Conservation (phyloP, 2,888 invertebrate genomes). For the Diarsia brunnea region DNA sequence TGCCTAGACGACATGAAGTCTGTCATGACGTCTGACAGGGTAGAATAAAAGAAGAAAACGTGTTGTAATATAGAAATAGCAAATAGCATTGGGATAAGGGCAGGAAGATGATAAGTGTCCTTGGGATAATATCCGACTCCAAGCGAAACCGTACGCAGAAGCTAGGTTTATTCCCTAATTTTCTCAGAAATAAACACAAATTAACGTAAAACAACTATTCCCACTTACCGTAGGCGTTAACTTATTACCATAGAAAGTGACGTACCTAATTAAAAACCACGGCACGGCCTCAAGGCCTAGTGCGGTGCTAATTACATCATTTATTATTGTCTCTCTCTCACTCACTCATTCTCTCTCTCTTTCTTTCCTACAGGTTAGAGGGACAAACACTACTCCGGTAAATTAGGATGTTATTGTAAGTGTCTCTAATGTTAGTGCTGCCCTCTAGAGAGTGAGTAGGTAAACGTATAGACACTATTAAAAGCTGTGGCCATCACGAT, state of each 20-base stretch:
- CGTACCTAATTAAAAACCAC: conserved; percentile 59
- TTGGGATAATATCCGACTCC: background rate
- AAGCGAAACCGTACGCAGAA: background rate
- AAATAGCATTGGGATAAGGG: too few relatives aligned
- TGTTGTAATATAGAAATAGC: too few relatives aligned
- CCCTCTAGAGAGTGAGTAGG: background rate
- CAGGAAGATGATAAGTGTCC: too few relatives aligned
- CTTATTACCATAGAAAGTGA: conserved; percentile 33
- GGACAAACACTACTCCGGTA: conserved; percentile 22
- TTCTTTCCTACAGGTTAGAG: conserved; percentile 14
- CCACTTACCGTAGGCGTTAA: conserved; percentile 16
- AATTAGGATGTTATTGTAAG: conserved; percentile 36
- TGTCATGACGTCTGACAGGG: too few relatives aligned
- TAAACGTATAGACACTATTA: background rate
- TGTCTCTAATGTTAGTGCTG: conserved; percentile 1
- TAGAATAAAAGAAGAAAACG: too few relatives aligned
- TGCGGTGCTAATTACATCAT: conserved; percentile 65
- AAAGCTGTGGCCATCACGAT: too few relatives aligned
- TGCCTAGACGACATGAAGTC: too few relatives aligned
- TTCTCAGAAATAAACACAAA: conserved; percentile 12
- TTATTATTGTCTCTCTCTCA: conserved; percentile 56
- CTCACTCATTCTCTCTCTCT: conserved; percentile 17
- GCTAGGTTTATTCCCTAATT: background rate
- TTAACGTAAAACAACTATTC: conserved; percentile 9
- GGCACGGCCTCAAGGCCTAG: conserved; percentile 38